phyloP scores from a whole-genome alignment of 2,888 invertebrate species.

The Nipponacmea schrenckii region DNA sequence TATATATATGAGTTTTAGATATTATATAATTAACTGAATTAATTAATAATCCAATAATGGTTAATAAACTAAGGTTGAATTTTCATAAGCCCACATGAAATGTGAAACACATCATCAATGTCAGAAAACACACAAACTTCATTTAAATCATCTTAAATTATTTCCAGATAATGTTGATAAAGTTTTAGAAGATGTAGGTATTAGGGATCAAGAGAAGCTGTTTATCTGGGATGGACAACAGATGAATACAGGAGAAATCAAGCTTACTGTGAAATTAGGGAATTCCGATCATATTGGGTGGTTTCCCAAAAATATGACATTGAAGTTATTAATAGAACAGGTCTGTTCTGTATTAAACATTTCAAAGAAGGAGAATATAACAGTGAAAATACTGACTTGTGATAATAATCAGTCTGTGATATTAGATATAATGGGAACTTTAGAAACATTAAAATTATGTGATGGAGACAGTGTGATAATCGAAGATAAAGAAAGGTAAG shows the following conservation, averaged over 20 bases:
- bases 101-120: no score
- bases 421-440: conserved; percentile 10
- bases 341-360: not conserved
- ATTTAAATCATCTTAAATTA: no score
- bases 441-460: conserved; percentile 41
- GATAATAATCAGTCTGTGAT: no score
- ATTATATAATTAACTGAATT: no score
- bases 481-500: conserved; percentile 32
- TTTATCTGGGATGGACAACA: conserved; percentile 61
- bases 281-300: conserved; percentile 31
- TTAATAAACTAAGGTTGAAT: no score
- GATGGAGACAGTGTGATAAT: conserved; percentile 51
- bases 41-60: no score
- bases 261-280: conserved; percentile 42
- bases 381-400: not conserved
- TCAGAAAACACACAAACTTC: no score
- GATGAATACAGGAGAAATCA: conserved; percentile 35
- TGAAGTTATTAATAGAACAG: conserved; percentile 30
- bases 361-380: not conserved
- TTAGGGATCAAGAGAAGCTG: conserved; percentile 46
- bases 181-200: conserved; percentile 35
- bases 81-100: no score
- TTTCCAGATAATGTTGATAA: conserved; percentile 44
- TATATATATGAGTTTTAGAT: no score
- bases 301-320: conserved; percentile 38